A percentile compares a stretch with the other conserved stretches of the same genome.
phyloP scores from a whole-genome alignment of 1,140 invertebrate genomes.

The Eueides isabella region DNA sequence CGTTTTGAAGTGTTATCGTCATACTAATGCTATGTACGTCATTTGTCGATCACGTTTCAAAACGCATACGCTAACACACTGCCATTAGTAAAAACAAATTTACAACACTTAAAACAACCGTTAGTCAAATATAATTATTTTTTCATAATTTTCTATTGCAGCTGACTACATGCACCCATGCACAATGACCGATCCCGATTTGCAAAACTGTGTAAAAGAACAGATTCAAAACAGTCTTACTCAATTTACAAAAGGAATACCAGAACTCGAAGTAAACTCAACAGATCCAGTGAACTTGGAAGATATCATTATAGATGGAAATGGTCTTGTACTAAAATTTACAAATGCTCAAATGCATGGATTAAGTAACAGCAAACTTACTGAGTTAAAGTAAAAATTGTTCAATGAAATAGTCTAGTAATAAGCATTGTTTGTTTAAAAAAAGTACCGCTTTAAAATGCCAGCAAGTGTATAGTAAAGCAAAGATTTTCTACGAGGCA shows the following conservation, averaged over 20 bases:
- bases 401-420: not conserved
- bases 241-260: slow-evolving; percentile 75
- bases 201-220: slow-evolving; percentile 74
- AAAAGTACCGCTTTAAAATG: too few relatives aligned
- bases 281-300: slow-evolving; percentile 73
- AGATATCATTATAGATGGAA: slow-evolving; percentile 67
- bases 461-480: too few relatives aligned
- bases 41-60: not conserved
- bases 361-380: slow-evolving; percentile 51
- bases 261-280: slow-evolving; percentile 69
- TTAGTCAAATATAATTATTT: too few relatives aligned
- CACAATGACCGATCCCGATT: slow-evolving; percentile 61
- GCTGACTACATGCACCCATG: slow-evolving; percentile 81
- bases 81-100: not conserved
- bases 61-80: not conserved
- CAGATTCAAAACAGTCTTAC: slow-evolving; percentile 72
- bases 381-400: slow-evolving; percentile 61
- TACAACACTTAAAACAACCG: not conserved
- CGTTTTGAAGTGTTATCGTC: not conserved
- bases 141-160: slow-evolving; percentile 57
- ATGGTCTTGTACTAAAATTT: slow-evolving; percentile 63
- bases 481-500: too few relatives aligned
- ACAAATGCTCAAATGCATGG: slow-evolving; percentile 61
- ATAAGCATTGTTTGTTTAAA: too few relatives aligned
- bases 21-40: not conserved